These are phyloP conservation scores for Aporophyla lueneburgensis DNA, from an alignment of 2,888 invertebrate genomes.

Conservation along the genomic window DNA sequence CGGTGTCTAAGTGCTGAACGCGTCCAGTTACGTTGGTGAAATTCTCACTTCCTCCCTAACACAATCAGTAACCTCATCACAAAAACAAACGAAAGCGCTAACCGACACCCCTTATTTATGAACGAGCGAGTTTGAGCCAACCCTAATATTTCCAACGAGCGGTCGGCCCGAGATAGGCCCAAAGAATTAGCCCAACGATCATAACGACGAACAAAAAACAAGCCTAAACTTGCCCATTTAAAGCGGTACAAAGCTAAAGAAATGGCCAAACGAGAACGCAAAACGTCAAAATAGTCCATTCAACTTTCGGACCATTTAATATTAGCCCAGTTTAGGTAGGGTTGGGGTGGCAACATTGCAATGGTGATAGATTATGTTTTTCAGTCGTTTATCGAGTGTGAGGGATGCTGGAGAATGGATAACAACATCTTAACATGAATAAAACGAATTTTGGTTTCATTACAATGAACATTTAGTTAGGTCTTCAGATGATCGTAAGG, in stretches of 20 bases:
- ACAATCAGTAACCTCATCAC: conserved; percentile 39
- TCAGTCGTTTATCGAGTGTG: conserved; percentile 24
- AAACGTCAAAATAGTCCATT: conserved; percentile 58
- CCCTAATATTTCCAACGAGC: conserved; percentile 61
- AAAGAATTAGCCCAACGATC: conserved; percentile 64
- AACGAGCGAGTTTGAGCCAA: conserved; percentile 34
- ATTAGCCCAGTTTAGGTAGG: conserved; percentile 27
- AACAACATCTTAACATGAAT: not conserved
- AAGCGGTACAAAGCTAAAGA: conserved; percentile 58
- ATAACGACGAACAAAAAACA: conserved; percentile 66
- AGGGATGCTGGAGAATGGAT: not conserved
- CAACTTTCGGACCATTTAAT: conserved; percentile 56
- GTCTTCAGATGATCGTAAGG: not conserved
- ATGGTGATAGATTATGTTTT: conserved; percentile 47
- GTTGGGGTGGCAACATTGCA: conserved; percentile 25
- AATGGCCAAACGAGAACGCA: conserved; percentile 45
- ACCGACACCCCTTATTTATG: conserved; percentile 58
- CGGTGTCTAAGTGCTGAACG: no score
- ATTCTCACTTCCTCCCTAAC: not conserved
- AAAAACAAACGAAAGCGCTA: conserved; percentile 43
- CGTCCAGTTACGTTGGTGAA: no score
- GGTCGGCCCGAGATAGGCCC: conserved; percentile 63
- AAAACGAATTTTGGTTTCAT: not conserved
- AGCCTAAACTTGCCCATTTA: conserved; percentile 55
- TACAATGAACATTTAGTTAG: not conserved